These are phyloP conservation scores for Styela plicata DNA, from an alignment of 23 tunicate genomes.

Conservation along the genomic window DNA sequence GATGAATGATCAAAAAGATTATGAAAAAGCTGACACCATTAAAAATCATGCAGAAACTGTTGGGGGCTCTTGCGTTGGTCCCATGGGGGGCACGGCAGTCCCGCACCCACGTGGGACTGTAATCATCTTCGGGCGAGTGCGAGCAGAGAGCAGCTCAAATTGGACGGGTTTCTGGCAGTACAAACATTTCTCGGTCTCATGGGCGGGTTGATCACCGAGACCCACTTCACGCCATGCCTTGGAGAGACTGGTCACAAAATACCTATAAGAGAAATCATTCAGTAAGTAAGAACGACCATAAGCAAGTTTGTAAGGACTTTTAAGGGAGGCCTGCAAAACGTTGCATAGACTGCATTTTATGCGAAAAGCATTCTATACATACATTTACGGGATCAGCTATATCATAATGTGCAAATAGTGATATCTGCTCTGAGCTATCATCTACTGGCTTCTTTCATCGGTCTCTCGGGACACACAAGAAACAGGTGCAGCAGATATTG, in stretches of 20 bases:
- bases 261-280: conserved; percentile 34
- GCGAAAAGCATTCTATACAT: too few species aligned
- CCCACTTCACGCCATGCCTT: conserved; percentile 81
- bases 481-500: too few species aligned
- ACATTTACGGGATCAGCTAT: too few species aligned
- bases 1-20: background rate
- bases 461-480: too few species aligned
- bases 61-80: background rate
- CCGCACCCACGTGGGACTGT: background rate
- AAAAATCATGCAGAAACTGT: background rate
- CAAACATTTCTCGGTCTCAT: conserved; percentile 48
- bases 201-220: conserved; percentile 22
- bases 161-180: conserved; percentile 70
- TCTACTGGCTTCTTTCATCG: too few species aligned
- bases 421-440: too few species aligned
- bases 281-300: too few species aligned
- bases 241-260: conserved; percentile 58
- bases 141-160: conserved; percentile 68
- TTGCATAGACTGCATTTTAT: too few species aligned
- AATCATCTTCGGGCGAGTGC: conserved; percentile 29
- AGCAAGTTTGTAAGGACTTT: too few species aligned
- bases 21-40: background rate
- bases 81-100: background rate
- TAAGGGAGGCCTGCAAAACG: too few species aligned
- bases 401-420: too few species aligned